phyloP scores from a whole-genome alignment of 2,888 invertebrate genomes.

The Eutolmus rufibarbis region DNA sequence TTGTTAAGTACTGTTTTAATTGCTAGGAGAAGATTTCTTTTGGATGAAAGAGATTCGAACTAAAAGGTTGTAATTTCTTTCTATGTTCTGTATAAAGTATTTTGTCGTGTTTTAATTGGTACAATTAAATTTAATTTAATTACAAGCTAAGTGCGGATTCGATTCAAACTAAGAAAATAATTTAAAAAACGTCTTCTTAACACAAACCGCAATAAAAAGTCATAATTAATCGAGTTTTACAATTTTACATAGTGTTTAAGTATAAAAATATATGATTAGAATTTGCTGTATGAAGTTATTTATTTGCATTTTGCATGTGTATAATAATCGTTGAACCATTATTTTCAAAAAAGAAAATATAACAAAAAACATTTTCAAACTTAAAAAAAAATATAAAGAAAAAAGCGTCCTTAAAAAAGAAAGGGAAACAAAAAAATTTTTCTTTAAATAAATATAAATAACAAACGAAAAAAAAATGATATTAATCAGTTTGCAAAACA shows the following conservation, averaged over 20 bases:
- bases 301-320: conserved; percentile 15
- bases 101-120: too few relatives aligned
- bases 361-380: conserved; percentile 33
- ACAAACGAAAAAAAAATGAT: conserved; percentile 16
- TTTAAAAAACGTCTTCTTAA: background rate
- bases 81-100: background rate
- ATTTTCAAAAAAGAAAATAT: conserved; percentile 13
- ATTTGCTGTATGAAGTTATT: conserved; percentile 9
- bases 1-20: background rate
- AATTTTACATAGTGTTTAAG: background rate
- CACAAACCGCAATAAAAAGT: background rate
- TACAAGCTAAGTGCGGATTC: too few relatives aligned
- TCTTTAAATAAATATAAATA: conserved; percentile 30
- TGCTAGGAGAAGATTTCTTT: background rate
- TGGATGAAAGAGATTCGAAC: background rate
- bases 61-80: background rate
- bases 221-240: background rate
- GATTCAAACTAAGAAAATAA: too few relatives aligned
- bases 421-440: conserved; percentile 10
- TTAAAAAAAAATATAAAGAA: conserved; percentile 5
- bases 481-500: conserved; percentile 1
- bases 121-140: too few relatives aligned
- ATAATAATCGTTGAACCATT: background rate
- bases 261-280: background rate
- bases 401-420: conserved; percentile 8